Evolutionary conservation across 2,113 vertebrate species (phyloP).

Genomic region (Oxygymnocypris stewartii): DNA sequence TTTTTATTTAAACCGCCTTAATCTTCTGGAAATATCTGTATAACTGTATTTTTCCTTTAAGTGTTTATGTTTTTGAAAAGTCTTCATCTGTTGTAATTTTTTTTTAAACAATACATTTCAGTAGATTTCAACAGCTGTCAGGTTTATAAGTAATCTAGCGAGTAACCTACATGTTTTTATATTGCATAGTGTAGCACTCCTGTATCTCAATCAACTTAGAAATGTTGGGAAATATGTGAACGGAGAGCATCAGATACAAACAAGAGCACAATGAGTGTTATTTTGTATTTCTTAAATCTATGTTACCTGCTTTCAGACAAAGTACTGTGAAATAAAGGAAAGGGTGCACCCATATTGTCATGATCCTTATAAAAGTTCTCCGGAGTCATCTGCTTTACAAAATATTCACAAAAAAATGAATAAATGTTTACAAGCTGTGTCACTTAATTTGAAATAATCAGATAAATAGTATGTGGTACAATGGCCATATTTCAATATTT

Average conservation of each 20-base stretch:
- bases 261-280: conserved; percentile 79
- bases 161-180: conserved; percentile 78
- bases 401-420: not conserved
- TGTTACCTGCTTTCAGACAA: conserved; percentile 81
- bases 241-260: conserved; percentile 72
- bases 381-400: not conserved
- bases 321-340: conserved; percentile 81
- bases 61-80: conserved; percentile 72
- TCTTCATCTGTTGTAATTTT: conserved; percentile 72
- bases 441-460: not conserved
- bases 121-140: conserved; percentile 74
- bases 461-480: not conserved
- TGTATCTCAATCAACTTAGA: conserved; percentile 75
- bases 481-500: not conserved
- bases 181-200: conserved; percentile 83
- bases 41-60: conserved; percentile 71
- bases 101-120: conserved; percentile 69
- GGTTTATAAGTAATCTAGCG: conserved; percentile 76
- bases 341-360: conserved; percentile 70
- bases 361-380: conserved; percentile 35
- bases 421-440: not conserved
- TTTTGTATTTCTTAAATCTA: conserved; percentile 72
- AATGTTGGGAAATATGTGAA: conserved; percentile 71
- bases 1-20: conserved; percentile 79
- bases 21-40: conserved; percentile 74